Evolutionary conservation across 2,888 invertebrate species (phyloP), one percentile per base, ranked within the genome.

Genomic region (Nephrotoma appendiculata): DNA sequence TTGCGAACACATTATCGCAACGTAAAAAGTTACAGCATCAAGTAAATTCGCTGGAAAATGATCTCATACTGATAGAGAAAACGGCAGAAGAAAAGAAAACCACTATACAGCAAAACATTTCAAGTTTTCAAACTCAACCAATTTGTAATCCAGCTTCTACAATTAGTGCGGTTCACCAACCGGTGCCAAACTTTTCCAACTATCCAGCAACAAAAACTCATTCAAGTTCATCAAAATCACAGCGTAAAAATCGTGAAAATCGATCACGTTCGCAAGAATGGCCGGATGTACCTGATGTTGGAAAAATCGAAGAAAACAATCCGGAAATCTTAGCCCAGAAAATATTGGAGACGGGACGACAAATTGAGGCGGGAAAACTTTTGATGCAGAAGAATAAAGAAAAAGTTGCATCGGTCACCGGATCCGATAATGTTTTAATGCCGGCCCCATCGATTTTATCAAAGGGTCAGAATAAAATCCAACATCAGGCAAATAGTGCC

Each of bases 271-370:
- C 97, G 0, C 97, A 97, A 90, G 97, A 97, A 90, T 97, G 97
- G 97, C 97, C 97, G 0, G 97, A 97, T 89, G 96, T 97, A 44
- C 97, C 97, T 1, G 97, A 97, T 89, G 94, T 97, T 86, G 96
- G 96, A 1, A 97, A 97, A 91, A 97, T 97, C 87, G 96, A 97
- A 90, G 98, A 98, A 90, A 97, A 97, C 90, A 97, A 98, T 92
- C 97, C 97, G 0, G 97, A 97, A 91, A 94, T 97, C 86, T 92
- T 97, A 86, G 97, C 97, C 0, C 96, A 96, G 91, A 98, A 98
- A 91, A 97, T 98, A 88, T 92, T 97, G 52, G 97, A 97, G 91
- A 97, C 96, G 0, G 97, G 97, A 6, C 93, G 97, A 0, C 97
- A 97, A 92, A 96, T 97, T 87, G 97, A 98, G 92, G 96, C 97